phyloP scores from a whole-genome alignment of 2,888 invertebrate species.

The Meganola albula region DNA sequence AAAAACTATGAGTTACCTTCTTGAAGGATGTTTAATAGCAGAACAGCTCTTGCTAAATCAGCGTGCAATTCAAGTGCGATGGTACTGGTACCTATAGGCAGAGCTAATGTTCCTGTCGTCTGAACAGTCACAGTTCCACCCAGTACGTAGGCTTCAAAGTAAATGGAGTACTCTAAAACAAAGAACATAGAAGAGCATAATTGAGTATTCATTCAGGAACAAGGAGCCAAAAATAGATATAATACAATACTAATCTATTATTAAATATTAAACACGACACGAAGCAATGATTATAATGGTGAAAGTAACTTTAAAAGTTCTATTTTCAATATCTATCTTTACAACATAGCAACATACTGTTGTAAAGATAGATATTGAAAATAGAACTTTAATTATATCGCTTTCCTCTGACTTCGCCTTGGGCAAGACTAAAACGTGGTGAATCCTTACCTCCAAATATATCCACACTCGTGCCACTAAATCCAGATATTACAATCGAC shows the following conservation, averaged over 20 bases:
- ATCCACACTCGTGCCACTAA: constrained; percentile 34
- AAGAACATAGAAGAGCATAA: background rate
- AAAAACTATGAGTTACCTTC: constrained; percentile 15
- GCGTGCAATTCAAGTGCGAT: constrained; percentile 45
- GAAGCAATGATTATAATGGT: no score
- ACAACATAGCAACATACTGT: no score
- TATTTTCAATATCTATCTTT: no score
- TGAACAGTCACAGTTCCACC: constrained; percentile 35
- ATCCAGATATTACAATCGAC: constrained; percentile 39
- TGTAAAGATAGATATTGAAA: no score
- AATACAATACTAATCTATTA: no score
- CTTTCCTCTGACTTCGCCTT: no score
- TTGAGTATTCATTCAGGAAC: background rate
- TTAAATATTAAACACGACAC: no score
- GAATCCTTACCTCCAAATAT: constrained; percentile 44
- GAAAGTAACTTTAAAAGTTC: no score
- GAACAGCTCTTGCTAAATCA: constrained; percentile 40
- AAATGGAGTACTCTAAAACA: constrained; percentile 36
- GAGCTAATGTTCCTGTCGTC: constrained; percentile 21
- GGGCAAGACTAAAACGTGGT: no score
- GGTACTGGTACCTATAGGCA: constrained; percentile 33
- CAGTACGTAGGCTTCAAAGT: constrained; percentile 35
- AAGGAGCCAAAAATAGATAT: background rate
- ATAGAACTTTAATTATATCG: no score
- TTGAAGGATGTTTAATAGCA: constrained; percentile 26